Evolutionary conservation across 2,797 vertebrate species (phyloP).

Genomic region (Xyrichtys novacula): DNA sequence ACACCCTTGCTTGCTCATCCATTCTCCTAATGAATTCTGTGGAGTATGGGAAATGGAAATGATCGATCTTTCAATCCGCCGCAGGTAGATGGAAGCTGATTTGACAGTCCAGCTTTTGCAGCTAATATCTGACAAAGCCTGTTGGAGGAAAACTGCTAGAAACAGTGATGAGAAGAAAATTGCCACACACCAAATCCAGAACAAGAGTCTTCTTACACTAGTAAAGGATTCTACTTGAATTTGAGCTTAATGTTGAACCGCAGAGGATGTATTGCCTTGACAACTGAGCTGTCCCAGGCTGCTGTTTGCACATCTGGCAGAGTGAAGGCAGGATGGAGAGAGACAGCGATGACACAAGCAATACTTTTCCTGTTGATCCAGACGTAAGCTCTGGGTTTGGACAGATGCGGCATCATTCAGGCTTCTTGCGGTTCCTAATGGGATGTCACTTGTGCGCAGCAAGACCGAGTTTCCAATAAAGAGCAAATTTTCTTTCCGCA

Average conservation of each 20-base stretch:
- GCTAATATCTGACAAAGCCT: conserved; percentile 15
- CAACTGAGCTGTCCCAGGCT: conserved; percentile 29
- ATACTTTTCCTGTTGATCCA: conserved; percentile 49
- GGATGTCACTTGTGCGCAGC: background rate
- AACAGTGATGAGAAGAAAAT: conserved; percentile 19
- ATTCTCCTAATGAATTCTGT: conserved; percentile 35
- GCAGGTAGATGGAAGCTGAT: conserved; percentile 1
- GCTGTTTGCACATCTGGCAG: conserved; percentile 56
- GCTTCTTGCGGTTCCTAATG: conserved; percentile 26
- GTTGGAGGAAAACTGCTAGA: conserved; percentile 19
- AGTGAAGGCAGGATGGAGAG: conserved; percentile 32
- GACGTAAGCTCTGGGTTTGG: conserved; percentile 42
- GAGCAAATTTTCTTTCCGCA: background rate
- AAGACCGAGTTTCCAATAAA: conserved; percentile 22
- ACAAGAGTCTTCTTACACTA: conserved; percentile 13
- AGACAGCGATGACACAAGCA: conserved; percentile 49
- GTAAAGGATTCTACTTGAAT: conserved; percentile 23
- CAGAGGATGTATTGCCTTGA: conserved; percentile 43
- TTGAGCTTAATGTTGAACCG: conserved; percentile 35
- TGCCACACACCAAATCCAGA: conserved; percentile 17
- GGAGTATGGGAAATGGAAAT: conserved; percentile 25
- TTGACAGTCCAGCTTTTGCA: conserved; percentile 31
- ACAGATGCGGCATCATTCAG: conserved; percentile 39
- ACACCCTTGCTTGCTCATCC: conserved; percentile 16
- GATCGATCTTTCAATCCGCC: conserved; percentile 1